Base-by-base conservation (phyloP, 2,888 invertebrate species). In the Molorchus minor region DNA sequence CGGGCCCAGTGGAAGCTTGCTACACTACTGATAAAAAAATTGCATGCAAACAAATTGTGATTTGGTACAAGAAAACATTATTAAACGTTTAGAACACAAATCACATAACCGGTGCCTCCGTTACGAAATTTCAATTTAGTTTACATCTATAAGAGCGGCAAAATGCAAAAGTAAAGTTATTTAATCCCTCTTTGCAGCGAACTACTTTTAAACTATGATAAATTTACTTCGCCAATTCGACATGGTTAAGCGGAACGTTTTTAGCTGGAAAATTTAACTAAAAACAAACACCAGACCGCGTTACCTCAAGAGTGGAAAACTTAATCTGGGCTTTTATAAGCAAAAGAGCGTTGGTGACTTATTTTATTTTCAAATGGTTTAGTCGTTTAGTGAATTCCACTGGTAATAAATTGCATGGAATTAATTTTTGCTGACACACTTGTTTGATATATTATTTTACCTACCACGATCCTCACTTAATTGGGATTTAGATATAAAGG, bases 301-400 rank as follows among this genome's bases (percentile, higher is more conserved):
- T 52, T 17, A 30, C 40, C 41, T 13, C 38, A 46, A 43, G 29
- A 45, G 41, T 29, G 33, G 12, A 41, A 30, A 35, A 19, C 33
- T 29, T 20, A 38, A 47, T 33, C 25, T 8, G 21, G 12, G 47
- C 41, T 47, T n/a, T n/a, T n/a, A n/a, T n/a, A n/a, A n/a, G n/a
- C n/a, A n/a, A 41, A 47, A 20, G 40, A 35, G 58, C 58, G 36
- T 66, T 60, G 56, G 57, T 61, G 60, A 65, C 62, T 66, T 69
- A 68, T 69, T 66, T 68, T 67, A 55, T 64, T 69, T 67, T 64
- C 64, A 63, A 67, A 55, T 54, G 62, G 53, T 52, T 58, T 54
- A 58, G 57, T n/a, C 25, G 8, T 25, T 8, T 8, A 25, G 25
- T 25, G 8, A n/a, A n/a, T n/a, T n/a, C n/a, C n/a, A n/a, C n/a